Conservation (phyloP, 2,888 invertebrate genomes). For the Morpho helenor region DNA sequence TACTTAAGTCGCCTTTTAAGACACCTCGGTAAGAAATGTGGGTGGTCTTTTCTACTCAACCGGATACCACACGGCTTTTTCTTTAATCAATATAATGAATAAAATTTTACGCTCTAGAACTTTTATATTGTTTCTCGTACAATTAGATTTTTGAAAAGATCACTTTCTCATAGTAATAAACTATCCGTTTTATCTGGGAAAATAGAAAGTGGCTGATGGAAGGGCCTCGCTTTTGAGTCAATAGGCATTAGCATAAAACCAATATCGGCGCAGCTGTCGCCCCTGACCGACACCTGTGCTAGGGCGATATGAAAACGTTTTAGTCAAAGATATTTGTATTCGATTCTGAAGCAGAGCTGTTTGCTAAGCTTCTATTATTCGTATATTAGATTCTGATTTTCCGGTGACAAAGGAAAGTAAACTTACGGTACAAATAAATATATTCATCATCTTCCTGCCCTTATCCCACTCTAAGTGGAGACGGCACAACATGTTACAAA, state of each 20-base stretch:
- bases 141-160: conserved; percentile 15
- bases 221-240: conserved; percentile 38
- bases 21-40: too few relatives aligned
- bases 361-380: not conserved
- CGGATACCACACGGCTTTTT: too few relatives aligned
- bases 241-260: conserved; percentile 70
- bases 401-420: too few relatives aligned
- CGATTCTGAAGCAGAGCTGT: not conserved
- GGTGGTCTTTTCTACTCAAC: too few relatives aligned
- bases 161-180: conserved; percentile 22
- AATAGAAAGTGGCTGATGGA: conserved; percentile 16
- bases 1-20: too few relatives aligned
- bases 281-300: conserved; percentile 45
- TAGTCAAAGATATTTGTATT: conserved; percentile 10
- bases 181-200: conserved; percentile 26
- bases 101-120: not conserved
- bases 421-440: too few relatives aligned
- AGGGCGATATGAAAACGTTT: conserved; percentile 12
- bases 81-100: not conserved
- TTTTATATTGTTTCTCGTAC: conserved; percentile 1
- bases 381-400: too few relatives aligned
- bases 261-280: conserved; percentile 49
- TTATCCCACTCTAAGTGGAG: too few relatives aligned
- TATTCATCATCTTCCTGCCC: too few relatives aligned
- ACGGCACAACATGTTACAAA: too few relatives aligned